These are phyloP conservation scores for Acropora yongei DNA, from an alignment of 64 coral and sea anemone species.

Conservation along the genomic window DNA sequence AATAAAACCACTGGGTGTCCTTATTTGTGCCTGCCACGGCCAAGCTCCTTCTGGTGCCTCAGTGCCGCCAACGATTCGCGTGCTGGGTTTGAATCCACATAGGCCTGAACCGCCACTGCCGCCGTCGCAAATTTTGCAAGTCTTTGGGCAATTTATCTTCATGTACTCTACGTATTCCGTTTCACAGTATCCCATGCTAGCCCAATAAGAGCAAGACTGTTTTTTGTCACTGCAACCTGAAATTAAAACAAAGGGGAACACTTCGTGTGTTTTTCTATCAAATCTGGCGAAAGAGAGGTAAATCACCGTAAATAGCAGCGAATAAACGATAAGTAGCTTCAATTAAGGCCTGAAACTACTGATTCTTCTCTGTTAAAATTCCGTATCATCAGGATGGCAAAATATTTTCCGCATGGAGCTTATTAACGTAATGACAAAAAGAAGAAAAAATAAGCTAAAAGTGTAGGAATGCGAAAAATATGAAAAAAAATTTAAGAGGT, in stretches of 20 bases:
- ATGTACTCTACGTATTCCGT: not conserved
- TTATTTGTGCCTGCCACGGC: slow-evolving; percentile 66
- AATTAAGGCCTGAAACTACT: too few relatives aligned
- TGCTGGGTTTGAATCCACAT: slow-evolving; percentile 1
- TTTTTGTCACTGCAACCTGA: not conserved
- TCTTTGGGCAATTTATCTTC: slow-evolving; percentile 52
- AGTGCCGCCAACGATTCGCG: slow-evolving; percentile 32
- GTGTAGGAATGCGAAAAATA: too few relatives aligned
- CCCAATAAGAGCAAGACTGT: not conserved
- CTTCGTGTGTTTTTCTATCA: not conserved
- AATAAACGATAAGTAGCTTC: too few relatives aligned
- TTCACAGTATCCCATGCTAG: not conserved
- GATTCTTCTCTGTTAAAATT: too few relatives aligned
- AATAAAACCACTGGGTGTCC: not conserved
- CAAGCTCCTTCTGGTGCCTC: slow-evolving; percentile 48
- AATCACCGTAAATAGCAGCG: not conserved
- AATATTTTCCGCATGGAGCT: too few relatives aligned
- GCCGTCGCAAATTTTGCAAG: slow-evolving; percentile 12
- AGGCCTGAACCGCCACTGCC: not conserved
- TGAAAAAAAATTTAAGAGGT: too few relatives aligned
- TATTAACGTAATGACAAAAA: too few relatives aligned
- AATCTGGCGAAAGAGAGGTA: not conserved
- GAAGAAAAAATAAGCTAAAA: too few relatives aligned
- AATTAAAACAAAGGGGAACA: not conserved
- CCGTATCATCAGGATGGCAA: too few relatives aligned